Conservation (phyloP, 2,797 vertebrate species). For the Hydrocynus forskahlii region DNA sequence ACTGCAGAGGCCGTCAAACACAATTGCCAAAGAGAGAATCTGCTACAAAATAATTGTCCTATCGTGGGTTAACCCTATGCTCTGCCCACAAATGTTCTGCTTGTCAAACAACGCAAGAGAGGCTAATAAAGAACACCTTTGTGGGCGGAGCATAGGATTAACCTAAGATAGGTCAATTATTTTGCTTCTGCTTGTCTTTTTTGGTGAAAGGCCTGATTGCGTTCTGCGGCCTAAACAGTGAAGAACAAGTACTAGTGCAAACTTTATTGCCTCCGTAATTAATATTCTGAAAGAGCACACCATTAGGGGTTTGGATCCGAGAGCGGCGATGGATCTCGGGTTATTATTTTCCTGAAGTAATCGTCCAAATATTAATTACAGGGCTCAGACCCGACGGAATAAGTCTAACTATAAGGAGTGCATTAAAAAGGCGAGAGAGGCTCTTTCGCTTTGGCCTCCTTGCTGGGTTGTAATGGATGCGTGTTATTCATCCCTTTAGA, state of each 20-base stretch:
- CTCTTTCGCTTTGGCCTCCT: slow-evolving; percentile 50
- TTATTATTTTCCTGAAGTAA: slow-evolving; percentile 61
- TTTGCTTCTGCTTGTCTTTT: background rate
- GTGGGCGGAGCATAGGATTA: background rate
- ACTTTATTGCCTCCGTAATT: slow-evolving; percentile 56
- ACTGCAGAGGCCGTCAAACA: too few relatives aligned
- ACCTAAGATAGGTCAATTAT: background rate
- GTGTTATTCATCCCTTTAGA: slow-evolving; percentile 71
- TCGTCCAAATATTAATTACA: slow-evolving; percentile 69
- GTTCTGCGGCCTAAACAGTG: background rate
- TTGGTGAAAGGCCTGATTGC: background rate
- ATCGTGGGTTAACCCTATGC: too few relatives aligned
- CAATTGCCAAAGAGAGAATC: too few relatives aligned
- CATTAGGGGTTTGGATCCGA: slow-evolving; percentile 49
- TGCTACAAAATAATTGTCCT: too few relatives aligned
- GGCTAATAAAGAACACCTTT: background rate
- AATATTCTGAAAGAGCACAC: slow-evolving; percentile 46
- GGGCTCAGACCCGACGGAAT: slow-evolving; percentile 47
- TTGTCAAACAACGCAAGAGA: too few relatives aligned
- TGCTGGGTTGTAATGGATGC: slow-evolving; percentile 62
- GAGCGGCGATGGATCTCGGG: slow-evolving; percentile 59
- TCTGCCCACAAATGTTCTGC: too few relatives aligned
- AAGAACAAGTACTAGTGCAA: slow-evolving; percentile 36
- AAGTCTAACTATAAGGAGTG: slow-evolving; percentile 63
- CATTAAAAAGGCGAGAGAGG: slow-evolving; percentile 68